Conservation (phyloP, 1,140 invertebrate species). For the Venturia canescens region DNA sequence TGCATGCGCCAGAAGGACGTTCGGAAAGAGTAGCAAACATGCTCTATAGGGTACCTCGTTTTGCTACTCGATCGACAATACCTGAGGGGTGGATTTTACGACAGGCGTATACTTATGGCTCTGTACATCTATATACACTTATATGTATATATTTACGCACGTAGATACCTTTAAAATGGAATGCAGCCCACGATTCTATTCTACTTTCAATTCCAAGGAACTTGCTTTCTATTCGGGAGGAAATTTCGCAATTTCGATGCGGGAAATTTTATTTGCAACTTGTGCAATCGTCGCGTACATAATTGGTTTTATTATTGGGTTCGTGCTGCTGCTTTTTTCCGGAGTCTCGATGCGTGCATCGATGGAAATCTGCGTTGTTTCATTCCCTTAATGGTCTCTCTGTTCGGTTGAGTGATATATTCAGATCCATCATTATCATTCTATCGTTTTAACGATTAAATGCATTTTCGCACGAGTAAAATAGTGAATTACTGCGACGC, state of each 20-base stretch:
- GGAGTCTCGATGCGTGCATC: too few species aligned
- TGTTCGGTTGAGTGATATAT: too few species aligned
- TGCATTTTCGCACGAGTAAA: too few species aligned
- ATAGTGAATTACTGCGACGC: too few species aligned
- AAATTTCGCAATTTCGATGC: too few species aligned
- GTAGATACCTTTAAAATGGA: conserved; percentile 9
- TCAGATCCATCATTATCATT: too few species aligned
- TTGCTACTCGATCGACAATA: conserved; percentile 23
- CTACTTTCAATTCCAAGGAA: conserved; percentile 18
- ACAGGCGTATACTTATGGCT: not conserved
- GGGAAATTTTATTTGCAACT: conserved; percentile 21
- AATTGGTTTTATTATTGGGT: not conserved
- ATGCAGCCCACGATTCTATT: conserved; percentile 27
- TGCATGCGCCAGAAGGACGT: not conserved
- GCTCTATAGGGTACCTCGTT: not conserved
- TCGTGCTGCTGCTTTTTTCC: not conserved
- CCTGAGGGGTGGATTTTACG: conserved; percentile 16
- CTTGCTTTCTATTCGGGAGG: not conserved
- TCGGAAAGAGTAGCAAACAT: not conserved
- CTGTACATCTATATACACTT: not conserved
- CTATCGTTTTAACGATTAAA: too few species aligned
- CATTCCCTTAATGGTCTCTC: too few species aligned
- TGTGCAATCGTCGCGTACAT: not conserved
- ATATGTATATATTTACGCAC: not conserved
- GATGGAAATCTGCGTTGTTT: too few species aligned